Percentiles rank a stretch among this genome's conserved stretches.
Evolutionary conservation across 2,888 invertebrate species (phyloP).

Genomic region (Caenorhabditis sp.): DNA sequence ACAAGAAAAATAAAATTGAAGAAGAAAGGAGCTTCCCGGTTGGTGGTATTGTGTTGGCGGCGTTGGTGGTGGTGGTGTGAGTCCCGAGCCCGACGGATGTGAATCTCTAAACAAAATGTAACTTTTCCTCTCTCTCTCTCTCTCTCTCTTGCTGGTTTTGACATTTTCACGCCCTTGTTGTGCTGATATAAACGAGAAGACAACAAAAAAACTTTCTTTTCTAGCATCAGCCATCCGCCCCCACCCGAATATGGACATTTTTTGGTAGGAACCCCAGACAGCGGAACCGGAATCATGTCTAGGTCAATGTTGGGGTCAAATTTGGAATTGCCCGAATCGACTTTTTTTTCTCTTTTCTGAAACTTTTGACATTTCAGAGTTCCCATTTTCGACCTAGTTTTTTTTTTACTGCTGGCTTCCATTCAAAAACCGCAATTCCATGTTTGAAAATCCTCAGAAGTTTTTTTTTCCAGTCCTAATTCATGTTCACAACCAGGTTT

Average conservation of each 20-base stretch:
- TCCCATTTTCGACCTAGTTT: no score
- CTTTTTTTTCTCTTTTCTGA: neutral
- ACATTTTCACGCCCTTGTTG: conserved; percentile 71
- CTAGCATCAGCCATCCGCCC: conserved; percentile 46
- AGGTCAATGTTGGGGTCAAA: neutral
- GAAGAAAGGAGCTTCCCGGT: conserved; percentile 19
- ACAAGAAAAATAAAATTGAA: conserved; percentile 4
- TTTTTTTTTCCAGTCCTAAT: neutral
- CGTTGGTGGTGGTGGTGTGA: conserved; percentile 48
- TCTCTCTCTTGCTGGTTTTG: conserved; percentile 60
- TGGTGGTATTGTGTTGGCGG: conserved; percentile 40
- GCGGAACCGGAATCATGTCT: conserved; percentile 2
- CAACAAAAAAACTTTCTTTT: conserved; percentile 54
- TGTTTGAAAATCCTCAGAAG: no score
- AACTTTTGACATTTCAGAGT: neutral
- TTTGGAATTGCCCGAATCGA: neutral
- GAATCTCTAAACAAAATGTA: conserved; percentile 69
- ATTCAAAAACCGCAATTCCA: no score
- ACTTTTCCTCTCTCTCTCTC: conserved; percentile 60
- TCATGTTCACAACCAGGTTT: conserved; percentile 16
- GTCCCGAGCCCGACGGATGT: conserved; percentile 60
- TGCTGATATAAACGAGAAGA: conserved; percentile 66
- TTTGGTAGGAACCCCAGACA: conserved; percentile 22
- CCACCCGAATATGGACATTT: conserved; percentile 43
- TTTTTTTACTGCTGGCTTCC: no score